Conservation (phyloP, 2,888 invertebrate species). For the Lycia hirtaria region DNA sequence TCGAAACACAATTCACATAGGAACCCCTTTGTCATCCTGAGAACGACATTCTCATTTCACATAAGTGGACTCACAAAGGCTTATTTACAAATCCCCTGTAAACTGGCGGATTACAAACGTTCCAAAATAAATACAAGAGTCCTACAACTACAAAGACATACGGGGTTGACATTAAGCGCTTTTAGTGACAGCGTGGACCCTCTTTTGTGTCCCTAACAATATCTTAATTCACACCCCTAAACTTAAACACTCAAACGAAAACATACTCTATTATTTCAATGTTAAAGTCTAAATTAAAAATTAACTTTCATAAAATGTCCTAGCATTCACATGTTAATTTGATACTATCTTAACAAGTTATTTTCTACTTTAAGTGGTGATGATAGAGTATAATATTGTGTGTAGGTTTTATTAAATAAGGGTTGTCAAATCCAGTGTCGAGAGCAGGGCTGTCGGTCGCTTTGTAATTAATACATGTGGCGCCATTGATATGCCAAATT, state of each 20-base stretch:
- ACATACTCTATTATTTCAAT: slow-evolving; percentile 35
- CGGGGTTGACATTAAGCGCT: slow-evolving; percentile 81
- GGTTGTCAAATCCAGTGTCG: slow-evolving; percentile 72
- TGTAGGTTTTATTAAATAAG: slow-evolving; percentile 54
- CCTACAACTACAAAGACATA: slow-evolving; percentile 71
- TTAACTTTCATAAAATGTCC: slow-evolving; percentile 14
- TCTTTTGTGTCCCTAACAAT: slow-evolving; percentile 72
- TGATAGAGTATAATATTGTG: slow-evolving; percentile 45
- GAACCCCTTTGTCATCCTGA: slow-evolving; percentile 23
- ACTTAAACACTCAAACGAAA: slow-evolving; percentile 47
- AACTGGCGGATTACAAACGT: slow-evolving; percentile 35
- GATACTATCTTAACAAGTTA: slow-evolving; percentile 39
- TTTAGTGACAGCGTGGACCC: slow-evolving; percentile 51
- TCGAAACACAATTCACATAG: slow-evolving; percentile 16
- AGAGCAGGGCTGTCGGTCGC: slow-evolving; percentile 68
- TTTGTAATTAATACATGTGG: slow-evolving; percentile 82
- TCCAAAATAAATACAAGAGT: slow-evolving; percentile 54
- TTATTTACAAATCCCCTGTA: slow-evolving; percentile 34
- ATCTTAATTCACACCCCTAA: slow-evolving; percentile 83
- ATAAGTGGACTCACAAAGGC: slow-evolving; percentile 31
- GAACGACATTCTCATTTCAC: slow-evolving; percentile 26
- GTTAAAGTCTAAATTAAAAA: slow-evolving; percentile 44
- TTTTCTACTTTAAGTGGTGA: slow-evolving; percentile 42
- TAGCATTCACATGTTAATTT: slow-evolving; percentile 71
- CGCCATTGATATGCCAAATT: slow-evolving; percentile 80